Conservation (phyloP, 2,113 vertebrate species). For the Suncus etruscus region DNA sequence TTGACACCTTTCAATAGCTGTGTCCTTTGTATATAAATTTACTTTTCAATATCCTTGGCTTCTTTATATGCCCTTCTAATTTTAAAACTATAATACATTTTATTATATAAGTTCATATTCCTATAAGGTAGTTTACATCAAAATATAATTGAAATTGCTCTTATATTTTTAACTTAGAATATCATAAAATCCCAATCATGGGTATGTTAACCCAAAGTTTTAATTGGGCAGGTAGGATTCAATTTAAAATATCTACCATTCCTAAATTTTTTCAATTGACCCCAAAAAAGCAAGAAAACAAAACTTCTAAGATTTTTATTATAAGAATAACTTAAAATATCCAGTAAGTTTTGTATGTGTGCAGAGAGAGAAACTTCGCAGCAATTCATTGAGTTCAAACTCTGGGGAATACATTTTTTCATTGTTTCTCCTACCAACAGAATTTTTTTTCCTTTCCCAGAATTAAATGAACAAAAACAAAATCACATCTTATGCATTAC, state of each 20-base stretch:
- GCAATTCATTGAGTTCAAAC: not conserved
- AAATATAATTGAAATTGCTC: not conserved
- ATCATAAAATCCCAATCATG: not conserved
- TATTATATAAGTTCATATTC: not conserved
- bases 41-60: too few relatives aligned
- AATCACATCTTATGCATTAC: not conserved
- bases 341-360: not conserved
- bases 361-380: conserved; percentile 23
- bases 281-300: too few relatives aligned
- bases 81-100: not conserved
- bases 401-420: not conserved
- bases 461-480: conserved; percentile 35
- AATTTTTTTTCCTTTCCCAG: not conserved
- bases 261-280: not conserved
- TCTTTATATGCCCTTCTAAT: conserved; percentile 6
- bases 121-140: too few relatives aligned
- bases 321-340: conserved; percentile 12
- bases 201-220: not conserved
- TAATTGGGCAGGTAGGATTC: not conserved
- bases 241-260: not conserved
- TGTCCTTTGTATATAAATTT: too few relatives aligned
- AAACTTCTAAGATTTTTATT: not conserved
- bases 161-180: not conserved
- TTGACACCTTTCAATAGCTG: too few relatives aligned
- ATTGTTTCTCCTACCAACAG: not conserved